These are phyloP conservation scores for Sarcophaga subvicina DNA, from an alignment of 2,888 invertebrate genomes.

Conservation along the genomic window DNA sequence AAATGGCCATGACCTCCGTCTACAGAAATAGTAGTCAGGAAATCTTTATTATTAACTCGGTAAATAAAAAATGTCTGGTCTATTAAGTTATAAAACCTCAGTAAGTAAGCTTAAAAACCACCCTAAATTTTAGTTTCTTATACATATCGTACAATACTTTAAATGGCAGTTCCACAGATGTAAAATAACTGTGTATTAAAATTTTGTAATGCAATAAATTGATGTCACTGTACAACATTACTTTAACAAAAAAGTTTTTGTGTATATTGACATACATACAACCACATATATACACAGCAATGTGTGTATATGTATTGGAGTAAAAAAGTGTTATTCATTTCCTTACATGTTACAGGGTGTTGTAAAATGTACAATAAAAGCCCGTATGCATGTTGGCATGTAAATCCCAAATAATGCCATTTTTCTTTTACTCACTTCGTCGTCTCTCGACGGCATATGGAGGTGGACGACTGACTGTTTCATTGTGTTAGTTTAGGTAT, in stretches of 20 bases:
- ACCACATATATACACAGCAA: background rate
- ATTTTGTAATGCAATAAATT: constrained; percentile 6
- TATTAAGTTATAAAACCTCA: too few relatives aligned
- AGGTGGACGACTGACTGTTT: background rate
- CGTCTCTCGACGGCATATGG: background rate
- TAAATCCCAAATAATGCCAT: constrained; percentile 33
- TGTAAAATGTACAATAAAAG: constrained; percentile 46
- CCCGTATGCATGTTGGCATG: constrained; percentile 40
- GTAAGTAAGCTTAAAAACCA: too few relatives aligned
- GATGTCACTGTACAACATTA: background rate
- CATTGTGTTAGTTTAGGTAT: constrained; percentile 1
- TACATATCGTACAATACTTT: too few relatives aligned
- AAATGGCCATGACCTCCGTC: too few relatives aligned
- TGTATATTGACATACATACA: background rate
- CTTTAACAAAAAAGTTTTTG: background rate
- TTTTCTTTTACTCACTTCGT: background rate
- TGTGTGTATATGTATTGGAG: background rate
- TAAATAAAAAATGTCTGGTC: too few relatives aligned
- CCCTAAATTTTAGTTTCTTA: too few relatives aligned
- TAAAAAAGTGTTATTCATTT: constrained; percentile 15
- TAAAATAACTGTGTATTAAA: too few relatives aligned
- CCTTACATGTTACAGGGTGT: constrained; percentile 20
- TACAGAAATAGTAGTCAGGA: too few relatives aligned
- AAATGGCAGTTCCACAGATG: too few relatives aligned
- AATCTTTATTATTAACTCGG: too few relatives aligned